phyloP scores from a whole-genome alignment of 1,140 invertebrate genomes.

The Drosophila triauraria region DNA sequence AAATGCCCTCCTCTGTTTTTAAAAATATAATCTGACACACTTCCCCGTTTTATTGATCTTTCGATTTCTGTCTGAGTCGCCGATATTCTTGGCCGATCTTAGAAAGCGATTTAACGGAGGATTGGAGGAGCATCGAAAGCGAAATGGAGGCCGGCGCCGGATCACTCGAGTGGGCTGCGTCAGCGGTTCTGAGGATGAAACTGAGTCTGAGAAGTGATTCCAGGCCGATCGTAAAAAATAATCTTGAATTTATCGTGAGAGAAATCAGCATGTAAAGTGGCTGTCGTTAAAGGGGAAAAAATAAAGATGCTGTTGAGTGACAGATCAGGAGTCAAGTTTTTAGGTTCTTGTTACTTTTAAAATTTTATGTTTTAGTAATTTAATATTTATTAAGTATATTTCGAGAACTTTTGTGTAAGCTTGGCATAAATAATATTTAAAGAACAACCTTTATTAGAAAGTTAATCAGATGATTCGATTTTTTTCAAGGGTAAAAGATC shows the following conservation, averaged over 20 bases:
- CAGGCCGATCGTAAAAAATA: constrained; percentile 39
- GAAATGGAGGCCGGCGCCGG: constrained; percentile 41
- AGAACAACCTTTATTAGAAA: not conserved
- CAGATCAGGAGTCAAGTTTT: not conserved
- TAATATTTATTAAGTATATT: not conserved
- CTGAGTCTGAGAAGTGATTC: constrained; percentile 46
- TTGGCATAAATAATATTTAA: not conserved
- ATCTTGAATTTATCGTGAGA: constrained; percentile 50
- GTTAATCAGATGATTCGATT: not conserved
- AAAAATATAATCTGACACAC: constrained; percentile 75
- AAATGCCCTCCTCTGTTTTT: constrained; percentile 53
- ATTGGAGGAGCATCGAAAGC: constrained; percentile 47
- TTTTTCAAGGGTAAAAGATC: not conserved
- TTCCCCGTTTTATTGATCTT: constrained; percentile 27
- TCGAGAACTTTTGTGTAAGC: no score
- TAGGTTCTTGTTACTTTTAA: not conserved
- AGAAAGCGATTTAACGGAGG: constrained; percentile 52
- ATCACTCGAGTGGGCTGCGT: constrained; percentile 1
- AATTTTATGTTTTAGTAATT: not conserved
- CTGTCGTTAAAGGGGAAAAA: constrained; percentile 5
- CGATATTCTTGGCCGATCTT: constrained; percentile 42
- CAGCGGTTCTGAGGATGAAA: constrained; percentile 26
- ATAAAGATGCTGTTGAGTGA: constrained; percentile 3
- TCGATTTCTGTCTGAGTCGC: constrained; percentile 11
- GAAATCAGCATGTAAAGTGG: constrained; percentile 27